These are phyloP conservation scores for Eristalinus sepulchralis DNA, from an alignment of 2,888 invertebrate species.

Conservation along the genomic window DNA sequence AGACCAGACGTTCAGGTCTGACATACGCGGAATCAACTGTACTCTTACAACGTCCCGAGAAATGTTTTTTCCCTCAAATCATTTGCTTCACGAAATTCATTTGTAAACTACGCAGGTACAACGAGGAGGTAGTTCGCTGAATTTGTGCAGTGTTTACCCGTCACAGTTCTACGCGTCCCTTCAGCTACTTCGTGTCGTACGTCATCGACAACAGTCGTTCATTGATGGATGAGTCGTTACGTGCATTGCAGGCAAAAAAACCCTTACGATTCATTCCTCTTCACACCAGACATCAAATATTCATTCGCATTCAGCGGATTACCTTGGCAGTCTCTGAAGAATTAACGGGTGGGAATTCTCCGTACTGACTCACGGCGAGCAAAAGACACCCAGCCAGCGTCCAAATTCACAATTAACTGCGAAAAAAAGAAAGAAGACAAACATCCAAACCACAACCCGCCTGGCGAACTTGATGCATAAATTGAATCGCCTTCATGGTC, in stretches of 20 bases:
- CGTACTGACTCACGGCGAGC: not conserved
- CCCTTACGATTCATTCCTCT: not conserved
- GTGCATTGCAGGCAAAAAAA: not conserved
- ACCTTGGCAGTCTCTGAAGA: not conserved
- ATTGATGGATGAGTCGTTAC: not conserved
- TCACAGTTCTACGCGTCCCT: not conserved
- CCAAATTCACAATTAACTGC: not conserved
- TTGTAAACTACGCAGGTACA: not conserved
- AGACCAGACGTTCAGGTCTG: not conserved
- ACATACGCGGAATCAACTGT: not conserved
- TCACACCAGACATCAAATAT: not conserved
- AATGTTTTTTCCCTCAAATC: not conserved
- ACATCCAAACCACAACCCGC: not conserved
- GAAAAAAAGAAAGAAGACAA: not conserved
- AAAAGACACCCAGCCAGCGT: not conserved
- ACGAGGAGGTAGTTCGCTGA: not conserved
- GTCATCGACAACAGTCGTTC: not conserved
- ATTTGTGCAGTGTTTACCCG: not conserved
- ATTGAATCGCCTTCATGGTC: slow-evolving; percentile 33
- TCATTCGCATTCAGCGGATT: not conserved
- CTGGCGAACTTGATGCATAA: not conserved
- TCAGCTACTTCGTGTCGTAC: not conserved
- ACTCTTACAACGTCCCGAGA: not conserved
- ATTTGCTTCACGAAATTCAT: not conserved
- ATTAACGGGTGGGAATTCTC: not conserved